Evolutionary conservation across 2,888 invertebrate species (phyloP), one percentile per base, ranked within the genome.

Genomic region (Zonitis immaculata): DNA sequence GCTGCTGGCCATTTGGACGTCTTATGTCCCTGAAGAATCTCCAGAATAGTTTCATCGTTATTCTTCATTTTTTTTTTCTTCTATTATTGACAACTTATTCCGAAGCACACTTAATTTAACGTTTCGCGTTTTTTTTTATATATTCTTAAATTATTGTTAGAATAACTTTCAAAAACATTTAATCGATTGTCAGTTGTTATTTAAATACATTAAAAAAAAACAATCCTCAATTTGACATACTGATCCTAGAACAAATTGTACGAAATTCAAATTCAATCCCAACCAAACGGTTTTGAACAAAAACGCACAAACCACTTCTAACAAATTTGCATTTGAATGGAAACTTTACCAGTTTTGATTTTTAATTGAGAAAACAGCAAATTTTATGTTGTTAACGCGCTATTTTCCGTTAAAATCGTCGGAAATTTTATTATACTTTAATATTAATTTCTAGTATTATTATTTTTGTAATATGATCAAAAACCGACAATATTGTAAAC

Each of bases 31-130:
- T 75, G 73, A 48, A 77, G 70, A 47, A 77, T 76, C 60, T 76
- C 75, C 66, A 76, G 72, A 52, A 78, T 76, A 48, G 76, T 74
- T 58, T 78, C 77, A 62, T 78, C 77, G 71, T 75, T 75, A 66
- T 74, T 77, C 73, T 77, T 77, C 66, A 66, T 73, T 56, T 48
- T 61, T 61, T 56, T 46, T 43, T 48, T 48, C 20, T 43, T 12
- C 14, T 14, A 43, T 26, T 43, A 22, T 22, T 46, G 18, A 3
- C 46, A 20, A 14, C 7, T 32, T 32, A 32, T 32, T 32, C 42
- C 42, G n/a, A 51, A 52, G 26, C 43, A 47, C 51, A 52, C 49
- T 46, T 45, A 52, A 53, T 54, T 44, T 47, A 54, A 47, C 39
- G 11, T 18, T 11, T 39, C 11, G 18, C 1, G n/a, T n/a, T n/a